Base-by-base conservation (phyloP, 2,888 invertebrate species). In the Troglohyphantes excavatus region DNA sequence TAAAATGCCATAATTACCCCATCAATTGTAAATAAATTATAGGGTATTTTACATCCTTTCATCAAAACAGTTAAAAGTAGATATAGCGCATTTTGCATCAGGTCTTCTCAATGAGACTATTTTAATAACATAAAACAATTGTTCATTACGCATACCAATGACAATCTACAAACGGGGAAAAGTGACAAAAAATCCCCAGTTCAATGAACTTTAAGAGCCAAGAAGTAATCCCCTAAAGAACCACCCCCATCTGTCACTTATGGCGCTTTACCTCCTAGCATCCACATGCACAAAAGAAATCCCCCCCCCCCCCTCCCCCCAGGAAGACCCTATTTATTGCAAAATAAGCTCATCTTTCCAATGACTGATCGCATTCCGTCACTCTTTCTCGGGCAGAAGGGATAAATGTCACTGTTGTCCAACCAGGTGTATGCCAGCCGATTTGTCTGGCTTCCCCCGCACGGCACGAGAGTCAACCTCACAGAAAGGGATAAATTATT, bases 401-500 rank as follows among this genome's bases (percentile, higher is more conserved):
- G 73, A 73, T 83, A 73, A 65, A 73, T 73, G 83, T 72, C 68
- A 53, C 21, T 61, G 85, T 76, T 85, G 85, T 85, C 76, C 85
- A 61, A 85, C 85, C 85, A 85, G 85, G 85, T 85, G 85, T 76
- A 78, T 53, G 68, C 53, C 85, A 85, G 65, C 76, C 85, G 67
- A 85, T 85, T 85, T 85, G 85, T 85, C 76, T 85, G 85, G 85
- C 85, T 85, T 85, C 85, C 19, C 65, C 23, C 7, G 67, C 17
- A 39, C 53, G 39, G 70, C 27, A 65, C 73, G 39, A 63, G 73
- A 82, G 82, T 82, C 72, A 82, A 61, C 82, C 39, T 83, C 9
- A 23, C 53, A 83, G 72, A 75, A 43, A 75, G 21, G 75, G 84
- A 84, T 78, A 78, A 86, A 68, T 78, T 70, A 86, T 78, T 68